Conservation (phyloP, 2,113 vertebrate genomes). For the Phylloscopus whistleri region DNA sequence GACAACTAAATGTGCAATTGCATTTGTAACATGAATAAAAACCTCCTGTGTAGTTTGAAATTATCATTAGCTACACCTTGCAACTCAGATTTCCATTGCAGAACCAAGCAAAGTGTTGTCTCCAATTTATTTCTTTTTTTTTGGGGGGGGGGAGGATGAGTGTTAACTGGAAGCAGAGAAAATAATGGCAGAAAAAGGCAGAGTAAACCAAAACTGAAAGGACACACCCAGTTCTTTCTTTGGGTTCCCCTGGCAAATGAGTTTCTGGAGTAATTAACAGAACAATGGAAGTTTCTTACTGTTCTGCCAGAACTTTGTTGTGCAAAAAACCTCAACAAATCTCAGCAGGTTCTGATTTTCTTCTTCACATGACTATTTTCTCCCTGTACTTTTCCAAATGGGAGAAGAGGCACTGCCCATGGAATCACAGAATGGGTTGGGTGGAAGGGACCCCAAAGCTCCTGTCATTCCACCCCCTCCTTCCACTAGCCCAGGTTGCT, state of each 20-base stretch:
- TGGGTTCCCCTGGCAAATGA: background rate
- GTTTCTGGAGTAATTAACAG: conserved; percentile 8
- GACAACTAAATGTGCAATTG: background rate
- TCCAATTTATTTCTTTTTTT: background rate
- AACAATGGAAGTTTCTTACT: background rate
- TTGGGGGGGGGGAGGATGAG: background rate
- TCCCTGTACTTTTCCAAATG: background rate
- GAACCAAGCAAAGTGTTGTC: background rate
- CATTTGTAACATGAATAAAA: conserved; percentile 14
- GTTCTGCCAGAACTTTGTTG: background rate
- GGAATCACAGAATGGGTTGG: background rate
- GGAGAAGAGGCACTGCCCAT: background rate
- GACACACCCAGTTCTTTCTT: background rate
- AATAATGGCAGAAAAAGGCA: conserved; percentile 23
- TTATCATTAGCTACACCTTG: background rate
- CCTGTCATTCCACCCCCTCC: background rate
- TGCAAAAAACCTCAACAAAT: conserved; percentile 7
- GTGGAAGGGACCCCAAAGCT: background rate
- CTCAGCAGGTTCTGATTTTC: background rate
- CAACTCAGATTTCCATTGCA: background rate
- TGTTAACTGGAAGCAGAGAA: conserved; percentile 24
- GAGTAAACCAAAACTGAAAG: background rate
- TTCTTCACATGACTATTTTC: background rate
- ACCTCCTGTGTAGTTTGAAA: background rate
- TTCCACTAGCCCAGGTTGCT: background rate